Base-by-base conservation (phyloP, 2,113 vertebrate species). In the Motacilla alba region DNA sequence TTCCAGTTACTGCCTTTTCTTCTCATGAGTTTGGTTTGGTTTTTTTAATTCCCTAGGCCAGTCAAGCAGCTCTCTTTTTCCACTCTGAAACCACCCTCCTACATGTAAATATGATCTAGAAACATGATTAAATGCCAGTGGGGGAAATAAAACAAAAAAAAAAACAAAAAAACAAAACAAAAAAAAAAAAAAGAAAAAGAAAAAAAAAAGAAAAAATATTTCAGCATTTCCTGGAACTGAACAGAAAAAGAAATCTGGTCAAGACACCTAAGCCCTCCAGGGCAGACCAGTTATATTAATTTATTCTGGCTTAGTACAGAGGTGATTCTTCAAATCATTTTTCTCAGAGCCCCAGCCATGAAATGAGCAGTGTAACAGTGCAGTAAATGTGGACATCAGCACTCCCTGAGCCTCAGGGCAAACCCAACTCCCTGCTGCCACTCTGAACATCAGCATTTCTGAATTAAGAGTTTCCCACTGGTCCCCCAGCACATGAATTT, bases 341-440 rank as follows among this genome's bases (percentile, higher is more conserved):
- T 15, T 33, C 47, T 30, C 80, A 13, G 46, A 58, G 24, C 15
- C 22, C 3, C 55, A 60, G 13, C 44, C 46, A 16, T 17, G 11
- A 37, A 37, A 20, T 0, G 39, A 46, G 43, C 2, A 63, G 30
- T 2, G 14, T 3, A 8, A 60, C 0, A 15, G 49, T 5, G 70
- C 70, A 30, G 63, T 4, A 30, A 24, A 68, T 3, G 64, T 7
- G n/a, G 73, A 7, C 44, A 27, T 3, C 44, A 64, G 49, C 44
- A 10, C 13, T 14, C 13, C 13, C 52, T 27, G 37, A 66, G 53
- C 35, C 68, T 7, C 24, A 22, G 13, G 37, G 52, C 62, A 75
- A 35, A 20, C 3, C 49, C 60, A 31, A 1, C 14, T 58, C 13
- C 1, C 37, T 39, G 43, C 67, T 83, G 43, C 52, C 52, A 41